Base-by-base conservation (phyloP, 2,888 invertebrate genomes). In the Ariolimax columbianus region DNA sequence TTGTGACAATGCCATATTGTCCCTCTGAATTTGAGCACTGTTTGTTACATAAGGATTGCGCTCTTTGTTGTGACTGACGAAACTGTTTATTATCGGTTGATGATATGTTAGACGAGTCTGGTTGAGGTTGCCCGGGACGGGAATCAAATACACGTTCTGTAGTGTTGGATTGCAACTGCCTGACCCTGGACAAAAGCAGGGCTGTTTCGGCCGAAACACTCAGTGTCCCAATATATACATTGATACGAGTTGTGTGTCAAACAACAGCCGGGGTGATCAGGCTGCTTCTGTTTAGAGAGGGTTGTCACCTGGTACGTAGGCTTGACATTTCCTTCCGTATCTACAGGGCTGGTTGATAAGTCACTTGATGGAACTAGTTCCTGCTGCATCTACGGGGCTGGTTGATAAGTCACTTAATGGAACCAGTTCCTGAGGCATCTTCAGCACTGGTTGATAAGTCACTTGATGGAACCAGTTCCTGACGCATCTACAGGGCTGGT, bases 231-330 rank as follows among this genome's bases (percentile, higher is more conserved):
- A 43, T 40, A 26, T 43, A 40, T 7, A 72, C 26, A n/a, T 3
- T 40, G 40, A 26, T 72, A 40, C 40, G 40, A 72, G 43, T 43
- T n/a, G 40, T 43, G 11, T 72, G 72, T 26, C 72, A 40, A 40
- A 72, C 40, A 72, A 72, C 72, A 11, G 72, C 72, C n/a, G 72
- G n/a, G n/a, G 40, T 26, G n/a, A n/a, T n/a, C n/a, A 23, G 72
- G 72, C 43, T 72, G 72, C 26, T 43, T n/a, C 26, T 72, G 40
- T 26, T 43, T 0, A n/a, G 1, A 9, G n/a, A n/a, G 11, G 6
- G 66, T 33, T 4, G 30, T 33, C 33, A 33, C 33, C 6, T 66
- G 30, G 17, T 30, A 33, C 4, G 33, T 30, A 66, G 66, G 66
- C 17, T 17, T 66, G 6, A 33, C 7, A 66, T 30, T 66, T 7